Evolutionary conservation across 2,113 vertebrate species (phyloP), one percentile per base, ranked within the genome.

Genomic region (Sinocyclocheilus anshuiensis): DNA sequence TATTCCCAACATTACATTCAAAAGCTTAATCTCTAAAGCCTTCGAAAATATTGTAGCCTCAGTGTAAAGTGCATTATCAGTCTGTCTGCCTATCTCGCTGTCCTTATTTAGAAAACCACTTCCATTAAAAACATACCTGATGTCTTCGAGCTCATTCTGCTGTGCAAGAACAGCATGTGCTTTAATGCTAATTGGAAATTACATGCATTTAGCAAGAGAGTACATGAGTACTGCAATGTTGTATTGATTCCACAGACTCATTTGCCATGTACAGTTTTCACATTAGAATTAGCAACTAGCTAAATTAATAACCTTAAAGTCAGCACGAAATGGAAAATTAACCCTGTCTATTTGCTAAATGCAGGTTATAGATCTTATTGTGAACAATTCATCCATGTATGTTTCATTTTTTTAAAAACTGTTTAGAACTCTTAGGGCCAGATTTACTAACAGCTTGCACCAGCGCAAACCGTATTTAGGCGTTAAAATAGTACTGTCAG

Each of bases 21-120:
- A 86, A 89, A 87, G 88, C 79, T 89, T 89, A 85, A 87, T 89
- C 81, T 79, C 29, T 24, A 89, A 89, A 87, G 82, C 83, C 72
- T 18, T 48, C 26, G 53, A 63, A 63, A 82, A 83, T 75, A 69
- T 81, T 69, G 48, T 57, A 80, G 63, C 77, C 75, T 75, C 48
- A 80, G 86, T 48, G 81, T 74, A 6, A 69, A 83, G 29, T 78
- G 72, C 85, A 67, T 67, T 77, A 77, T 75, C 85, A 22, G 22
- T 42, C 81, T 55, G 42, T 81, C 67, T 78, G 45, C 72, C 74
- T 84, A 48, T 36, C 53, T 78, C 12, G 1, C 53, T 50, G 63
- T 69, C 65, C 55, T 77, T 77, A 53, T 55, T 55, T 55, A 77
- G 26, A 77, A 77, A 53, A 53, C 15, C 0, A 13, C 13, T 55